Conservation (phyloP, 2,113 vertebrate genomes). For the Channa argus region DNA sequence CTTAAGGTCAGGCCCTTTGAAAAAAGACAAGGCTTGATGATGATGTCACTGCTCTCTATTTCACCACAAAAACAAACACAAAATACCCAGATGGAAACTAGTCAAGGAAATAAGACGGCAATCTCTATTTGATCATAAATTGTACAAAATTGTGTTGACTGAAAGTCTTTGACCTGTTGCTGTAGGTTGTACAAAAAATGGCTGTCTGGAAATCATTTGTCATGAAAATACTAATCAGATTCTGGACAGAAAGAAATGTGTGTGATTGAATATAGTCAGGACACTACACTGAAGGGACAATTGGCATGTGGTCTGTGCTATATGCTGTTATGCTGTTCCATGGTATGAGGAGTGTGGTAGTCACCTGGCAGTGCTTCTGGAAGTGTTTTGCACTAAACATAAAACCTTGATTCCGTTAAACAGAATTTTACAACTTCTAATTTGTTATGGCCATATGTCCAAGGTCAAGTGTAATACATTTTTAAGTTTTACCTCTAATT, state of each 20-base stretch:
- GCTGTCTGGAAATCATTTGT: slow-evolving; percentile 25
- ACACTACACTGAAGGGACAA: neutral
- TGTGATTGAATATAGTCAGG: neutral
- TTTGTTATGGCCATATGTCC: neutral
- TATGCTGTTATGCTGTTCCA: neutral
- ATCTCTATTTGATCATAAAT: slow-evolving; percentile 40
- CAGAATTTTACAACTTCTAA: neutral
- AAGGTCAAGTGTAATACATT: neutral
- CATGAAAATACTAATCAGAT: neutral
- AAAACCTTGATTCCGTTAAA: neutral
- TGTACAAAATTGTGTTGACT: slow-evolving; percentile 35
- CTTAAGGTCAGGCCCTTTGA: slow-evolving; percentile 24
- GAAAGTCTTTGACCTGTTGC: slow-evolving; percentile 37
- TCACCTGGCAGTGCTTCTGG: neutral
- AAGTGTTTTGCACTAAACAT: neutral
- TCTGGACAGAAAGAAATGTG: neutral
- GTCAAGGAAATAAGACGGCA: slow-evolving; percentile 13
- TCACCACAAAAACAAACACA: slow-evolving; percentile 10
- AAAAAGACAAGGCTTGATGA: slow-evolving; percentile 30
- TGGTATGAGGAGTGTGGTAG: neutral
- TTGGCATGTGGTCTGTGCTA: neutral
- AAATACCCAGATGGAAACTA: slow-evolving; percentile 35
- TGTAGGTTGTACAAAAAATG: neutral
- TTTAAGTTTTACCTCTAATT: neutral
- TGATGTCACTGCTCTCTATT: slow-evolving; percentile 25